phyloP scores from a whole-genome alignment of 1,140 invertebrate species.

The silkworm (Bombyx mori) region DNA sequence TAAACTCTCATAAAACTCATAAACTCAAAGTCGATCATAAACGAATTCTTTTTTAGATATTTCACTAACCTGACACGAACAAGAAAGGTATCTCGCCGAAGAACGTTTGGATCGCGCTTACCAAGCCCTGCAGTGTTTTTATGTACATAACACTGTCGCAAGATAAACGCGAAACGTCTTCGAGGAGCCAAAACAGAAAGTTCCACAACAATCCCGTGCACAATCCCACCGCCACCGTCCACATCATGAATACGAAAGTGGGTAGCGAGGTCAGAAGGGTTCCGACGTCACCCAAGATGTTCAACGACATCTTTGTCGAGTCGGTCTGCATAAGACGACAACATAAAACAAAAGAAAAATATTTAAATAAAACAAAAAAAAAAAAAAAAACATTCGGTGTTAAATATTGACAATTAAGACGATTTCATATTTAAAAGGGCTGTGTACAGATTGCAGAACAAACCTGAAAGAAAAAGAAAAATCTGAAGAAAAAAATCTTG shows the following conservation, averaged over 20 bases:
- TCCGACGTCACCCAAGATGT: constrained; percentile 76
- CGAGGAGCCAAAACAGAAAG: constrained; percentile 87
- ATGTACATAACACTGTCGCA: constrained; percentile 72
- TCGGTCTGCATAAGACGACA: constrained; percentile 59
- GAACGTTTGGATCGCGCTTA: constrained; percentile 85
- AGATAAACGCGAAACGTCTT: constrained; percentile 74
- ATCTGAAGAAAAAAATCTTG: no score
- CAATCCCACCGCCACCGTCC: constrained; percentile 86
- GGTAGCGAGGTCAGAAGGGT: constrained; percentile 75
- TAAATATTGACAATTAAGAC: no score
- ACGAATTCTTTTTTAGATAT: constrained; percentile 1
- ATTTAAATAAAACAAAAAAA: neutral
- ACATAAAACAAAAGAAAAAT: constrained; percentile 22
- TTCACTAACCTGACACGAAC: constrained; percentile 79
- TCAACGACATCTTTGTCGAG: constrained; percentile 74
- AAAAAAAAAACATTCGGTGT: neutral
- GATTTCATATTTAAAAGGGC: no score
- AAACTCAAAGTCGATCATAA: no score
- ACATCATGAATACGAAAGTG: constrained; percentile 79
- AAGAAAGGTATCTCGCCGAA: constrained; percentile 92
- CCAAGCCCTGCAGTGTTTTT: constrained; percentile 86
- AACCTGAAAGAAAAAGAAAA: no score
- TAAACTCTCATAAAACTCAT: no score
- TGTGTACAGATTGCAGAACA: no score
- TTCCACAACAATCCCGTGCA: constrained; percentile 91